Conservation (phyloP, 2,113 vertebrate species). For the Pituophis catenifer region DNA sequence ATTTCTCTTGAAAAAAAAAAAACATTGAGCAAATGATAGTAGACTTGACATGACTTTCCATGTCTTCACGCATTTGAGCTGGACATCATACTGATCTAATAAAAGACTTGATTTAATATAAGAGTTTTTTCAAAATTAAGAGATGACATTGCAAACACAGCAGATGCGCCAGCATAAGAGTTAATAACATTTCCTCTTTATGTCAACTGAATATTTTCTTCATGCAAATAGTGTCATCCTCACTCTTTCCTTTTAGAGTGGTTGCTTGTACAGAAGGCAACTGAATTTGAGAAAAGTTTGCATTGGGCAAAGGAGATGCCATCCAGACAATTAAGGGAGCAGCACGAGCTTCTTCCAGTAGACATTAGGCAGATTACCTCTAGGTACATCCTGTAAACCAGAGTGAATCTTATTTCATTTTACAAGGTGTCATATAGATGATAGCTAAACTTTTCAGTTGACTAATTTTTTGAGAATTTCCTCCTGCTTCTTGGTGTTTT, state of each 20-base stretch:
- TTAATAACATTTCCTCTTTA: background rate
- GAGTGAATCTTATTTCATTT: background rate
- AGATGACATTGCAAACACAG: background rate
- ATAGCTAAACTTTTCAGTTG: background rate
- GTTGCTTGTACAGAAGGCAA: background rate
- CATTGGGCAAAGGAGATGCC: background rate
- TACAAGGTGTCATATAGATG: background rate
- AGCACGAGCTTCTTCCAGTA: background rate
- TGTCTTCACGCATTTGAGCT: background rate
- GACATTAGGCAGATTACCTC: background rate
- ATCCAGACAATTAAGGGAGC: background rate
- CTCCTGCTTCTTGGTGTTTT: background rate
- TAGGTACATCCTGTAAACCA: background rate
- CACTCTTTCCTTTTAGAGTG: background rate
- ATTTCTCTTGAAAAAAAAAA: background rate
- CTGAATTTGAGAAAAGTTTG: background rate
- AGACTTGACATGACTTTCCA: background rate
- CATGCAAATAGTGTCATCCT: background rate
- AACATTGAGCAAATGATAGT: background rate
- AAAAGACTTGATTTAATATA: background rate
- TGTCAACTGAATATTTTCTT: background rate
- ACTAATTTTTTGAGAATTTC: background rate
- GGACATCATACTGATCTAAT: background rate
- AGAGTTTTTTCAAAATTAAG: background rate
- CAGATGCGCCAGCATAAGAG: background rate